Percentiles rank a stretch among this genome's conserved stretches.
phyloP scores from a whole-genome alignment of 2,797 vertebrate species.

The Platalea minor region DNA sequence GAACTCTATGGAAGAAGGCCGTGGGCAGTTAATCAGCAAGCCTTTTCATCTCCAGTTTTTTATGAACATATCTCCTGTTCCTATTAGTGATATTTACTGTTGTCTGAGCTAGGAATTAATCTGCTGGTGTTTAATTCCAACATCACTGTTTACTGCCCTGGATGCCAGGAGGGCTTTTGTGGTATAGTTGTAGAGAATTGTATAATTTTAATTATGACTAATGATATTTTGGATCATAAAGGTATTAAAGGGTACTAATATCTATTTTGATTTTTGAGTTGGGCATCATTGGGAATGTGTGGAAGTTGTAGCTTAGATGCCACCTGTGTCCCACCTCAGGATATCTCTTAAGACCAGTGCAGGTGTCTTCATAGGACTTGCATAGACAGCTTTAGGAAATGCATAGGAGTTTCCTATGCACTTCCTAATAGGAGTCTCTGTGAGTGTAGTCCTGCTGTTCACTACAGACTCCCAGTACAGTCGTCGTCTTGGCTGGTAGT shows the following conservation, averaged over 20 bases:
- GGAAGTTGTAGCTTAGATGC: not conserved
- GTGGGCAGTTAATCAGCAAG: not conserved
- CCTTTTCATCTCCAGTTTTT: not conserved
- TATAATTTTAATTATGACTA: not conserved
- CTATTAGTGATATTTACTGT: not conserved
- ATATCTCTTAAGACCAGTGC: not conserved
- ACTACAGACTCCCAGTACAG: not conserved
- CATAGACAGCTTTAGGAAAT: not conserved
- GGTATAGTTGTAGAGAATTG: not conserved
- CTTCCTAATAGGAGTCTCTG: accelerated
- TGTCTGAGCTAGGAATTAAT: not conserved
- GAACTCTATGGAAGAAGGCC: not conserved
- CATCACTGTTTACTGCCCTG: not conserved
- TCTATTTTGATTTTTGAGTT: not conserved
- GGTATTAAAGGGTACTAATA: not conserved
- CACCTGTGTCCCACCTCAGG: not conserved
- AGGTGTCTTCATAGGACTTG: not conserved
- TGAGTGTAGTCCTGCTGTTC: not conserved
- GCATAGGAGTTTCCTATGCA: accelerated
- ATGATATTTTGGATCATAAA: not conserved
- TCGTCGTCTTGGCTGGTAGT: not conserved
- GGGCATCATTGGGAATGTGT: not conserved
- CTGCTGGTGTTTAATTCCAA: not conserved
- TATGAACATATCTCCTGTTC: not conserved
- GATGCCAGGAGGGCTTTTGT: not conserved